phyloP scores from a whole-genome alignment of 2,113 vertebrate species.

The Baryphthengus martii region DNA sequence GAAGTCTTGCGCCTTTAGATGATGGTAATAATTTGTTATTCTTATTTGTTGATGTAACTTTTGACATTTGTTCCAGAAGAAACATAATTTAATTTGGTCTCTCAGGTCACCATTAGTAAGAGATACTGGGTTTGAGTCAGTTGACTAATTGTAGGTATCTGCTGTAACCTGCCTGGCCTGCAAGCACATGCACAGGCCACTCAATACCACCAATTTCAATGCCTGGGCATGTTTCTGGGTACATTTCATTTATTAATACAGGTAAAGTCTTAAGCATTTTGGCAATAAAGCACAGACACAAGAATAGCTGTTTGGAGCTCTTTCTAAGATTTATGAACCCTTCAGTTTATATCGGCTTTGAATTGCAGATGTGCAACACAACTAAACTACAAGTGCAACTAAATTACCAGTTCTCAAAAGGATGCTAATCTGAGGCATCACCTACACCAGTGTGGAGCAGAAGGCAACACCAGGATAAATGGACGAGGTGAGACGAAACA shows the following conservation, averaged over 20 bases:
- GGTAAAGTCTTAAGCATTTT: neutral
- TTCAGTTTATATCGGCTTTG: neutral
- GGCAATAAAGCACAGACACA: neutral
- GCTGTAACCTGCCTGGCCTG: neutral
- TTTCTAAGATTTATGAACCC: neutral
- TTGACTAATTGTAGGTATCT: neutral
- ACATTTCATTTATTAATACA: neutral
- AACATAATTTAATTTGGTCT: neutral
- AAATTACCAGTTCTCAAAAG: neutral
- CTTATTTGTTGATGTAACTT: neutral
- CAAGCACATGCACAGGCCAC: neutral
- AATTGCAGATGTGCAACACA: neutral
- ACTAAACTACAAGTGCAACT: neutral
- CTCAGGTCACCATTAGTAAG: neutral
- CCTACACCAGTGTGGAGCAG: neutral
- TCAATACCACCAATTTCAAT: neutral
- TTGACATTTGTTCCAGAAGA: neutral
- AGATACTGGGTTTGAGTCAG: neutral
- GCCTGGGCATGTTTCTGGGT: neutral
- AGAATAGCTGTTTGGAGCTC: neutral
- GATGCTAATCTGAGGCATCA: neutral
- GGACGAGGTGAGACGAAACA: neutral
- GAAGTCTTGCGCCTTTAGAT: neutral
- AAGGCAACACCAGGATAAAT: neutral
- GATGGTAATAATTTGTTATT: neutral